These are phyloP conservation scores for Orius insidiosus DNA, from an alignment of 1,140 invertebrate species.

Conservation along the genomic window DNA sequence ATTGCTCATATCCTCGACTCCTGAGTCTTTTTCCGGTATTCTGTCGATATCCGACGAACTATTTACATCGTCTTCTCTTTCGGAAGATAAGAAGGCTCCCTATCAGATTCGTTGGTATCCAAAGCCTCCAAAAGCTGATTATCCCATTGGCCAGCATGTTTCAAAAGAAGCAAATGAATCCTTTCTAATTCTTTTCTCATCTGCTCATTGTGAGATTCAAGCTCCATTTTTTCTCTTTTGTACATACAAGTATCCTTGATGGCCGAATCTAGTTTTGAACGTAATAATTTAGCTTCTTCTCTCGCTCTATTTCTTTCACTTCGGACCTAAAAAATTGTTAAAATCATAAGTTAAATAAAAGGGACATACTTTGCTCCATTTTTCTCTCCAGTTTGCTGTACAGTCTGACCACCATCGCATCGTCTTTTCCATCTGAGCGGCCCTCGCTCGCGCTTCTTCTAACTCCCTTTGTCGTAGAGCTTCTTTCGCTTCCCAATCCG, in stretches of 20 bases:
- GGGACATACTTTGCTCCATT: slow-evolving; percentile 93
- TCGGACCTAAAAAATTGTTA: slow-evolving; percentile 35
- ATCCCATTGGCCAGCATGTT: slow-evolving; percentile 35
- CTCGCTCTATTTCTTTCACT: slow-evolving; percentile 72
- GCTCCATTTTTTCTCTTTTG: slow-evolving; percentile 63
- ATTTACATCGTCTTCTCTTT: slow-evolving; percentile 13
- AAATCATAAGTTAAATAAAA: no score
- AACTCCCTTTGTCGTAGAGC: slow-evolving; percentile 58
- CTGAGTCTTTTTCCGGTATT: slow-evolving; percentile 18
- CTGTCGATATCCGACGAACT: slow-evolving; percentile 4
- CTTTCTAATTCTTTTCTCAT: slow-evolving; percentile 65
- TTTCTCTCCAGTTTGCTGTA: slow-evolving; percentile 82
- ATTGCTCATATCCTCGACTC: slow-evolving; percentile 41
- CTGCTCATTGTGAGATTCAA: slow-evolving; percentile 63
- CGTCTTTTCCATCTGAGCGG: slow-evolving; percentile 95
- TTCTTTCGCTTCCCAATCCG: slow-evolving; percentile 52
- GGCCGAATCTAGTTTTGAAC: slow-evolving; percentile 57
- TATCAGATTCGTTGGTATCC: slow-evolving; percentile 27
- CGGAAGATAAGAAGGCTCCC: slow-evolving; percentile 23
- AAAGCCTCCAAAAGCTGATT: slow-evolving; percentile 29
- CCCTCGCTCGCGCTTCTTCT: slow-evolving; percentile 75
- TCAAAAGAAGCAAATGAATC: slow-evolving; percentile 43
- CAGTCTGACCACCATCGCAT: slow-evolving; percentile 96
- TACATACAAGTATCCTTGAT: slow-evolving; percentile 56
- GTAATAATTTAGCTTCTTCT: slow-evolving; percentile 67